Base-by-base conservation (phyloP, 2,113 vertebrate genomes). In the Ploceus nigricollis region DNA sequence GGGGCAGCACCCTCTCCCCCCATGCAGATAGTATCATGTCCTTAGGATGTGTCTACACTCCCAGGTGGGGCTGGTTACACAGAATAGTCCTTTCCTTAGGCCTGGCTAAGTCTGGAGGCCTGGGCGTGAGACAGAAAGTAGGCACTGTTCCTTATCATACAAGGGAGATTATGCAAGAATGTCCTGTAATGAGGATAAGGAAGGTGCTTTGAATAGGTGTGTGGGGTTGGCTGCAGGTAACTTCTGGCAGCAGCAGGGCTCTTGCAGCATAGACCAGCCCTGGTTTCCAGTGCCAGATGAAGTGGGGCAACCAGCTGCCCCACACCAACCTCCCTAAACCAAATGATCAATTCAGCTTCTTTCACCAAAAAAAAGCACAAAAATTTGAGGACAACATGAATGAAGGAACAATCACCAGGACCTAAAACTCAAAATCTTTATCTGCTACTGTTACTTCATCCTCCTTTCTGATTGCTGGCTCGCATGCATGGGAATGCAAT, bases 31-130 rank as follows among this genome's bases (percentile, higher is more conserved):
- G 84, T 42, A 87, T 93, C 75, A 11, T 25, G 44, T 85, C 93
- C 79, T 93, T 80, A 93, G 93, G 94, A 94, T n/a, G 35, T 73
- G 82, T 91, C 92, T 93, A 28, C 82, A 42, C 68, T 90, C 79
- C 64, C 80, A 83, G 60, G 73, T 16, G n/a, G 75, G 93, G 89
- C 90, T 92, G 64, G 39, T 96, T 97, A 88, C 1, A 0, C 21
- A 86, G 64, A 97, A 54, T 12, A 92, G 89, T 89, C 91, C 82
- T 90, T 82, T 92, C 94, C 94, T 92, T 83, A 86, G 76, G 90
- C 51, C 85, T 93, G 90, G 27, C 58, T 96, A 50, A 42, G 64
- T 89, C 96, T 87, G 89, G 79, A 95, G 64, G 79, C 88, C 60
- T 83, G 86, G 89, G 93, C 13, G 80, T 95, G 96, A 92, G 88